Conservation (phyloP, 2,888 invertebrate species). For the Brenthis daphne region DNA sequence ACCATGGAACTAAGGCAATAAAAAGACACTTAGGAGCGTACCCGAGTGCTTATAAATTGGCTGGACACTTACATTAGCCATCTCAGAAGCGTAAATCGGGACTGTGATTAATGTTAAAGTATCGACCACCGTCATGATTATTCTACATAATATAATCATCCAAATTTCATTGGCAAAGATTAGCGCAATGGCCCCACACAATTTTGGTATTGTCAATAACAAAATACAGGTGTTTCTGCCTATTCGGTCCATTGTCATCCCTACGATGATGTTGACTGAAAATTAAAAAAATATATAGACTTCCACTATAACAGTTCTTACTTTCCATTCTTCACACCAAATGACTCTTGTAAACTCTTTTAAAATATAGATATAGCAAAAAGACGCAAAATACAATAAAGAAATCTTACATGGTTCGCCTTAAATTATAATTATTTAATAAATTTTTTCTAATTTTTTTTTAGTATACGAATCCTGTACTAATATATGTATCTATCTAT, state of each 20-base stretch:
- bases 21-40: neutral
- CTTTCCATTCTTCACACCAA: neutral
- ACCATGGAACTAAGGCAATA: too few relatives aligned
- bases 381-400: neutral
- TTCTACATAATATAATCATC: constrained; percentile 51
- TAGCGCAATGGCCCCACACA: constrained; percentile 48
- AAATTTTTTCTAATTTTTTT: too few relatives aligned
- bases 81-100: constrained; percentile 59
- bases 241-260: constrained; percentile 51
- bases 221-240: constrained; percentile 53
- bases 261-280: constrained; percentile 47
- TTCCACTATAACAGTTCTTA: neutral
- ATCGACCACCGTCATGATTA: constrained; percentile 46
- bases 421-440: too few relatives aligned
- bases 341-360: neutral
- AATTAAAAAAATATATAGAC: neutral
- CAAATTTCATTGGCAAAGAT: constrained; percentile 53
- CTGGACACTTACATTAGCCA: constrained; percentile 53
- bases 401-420: too few relatives aligned
- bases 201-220: constrained; percentile 52
- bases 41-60: neutral
- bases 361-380: neutral
- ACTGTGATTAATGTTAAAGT: constrained; percentile 45
- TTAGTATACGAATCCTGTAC: too few relatives aligned
- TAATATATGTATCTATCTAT: too few relatives aligned